Evolutionary conservation across 92 coral and sea anemone genomes (phyloP).

Genomic region (Virgularia gustaviana): DNA sequence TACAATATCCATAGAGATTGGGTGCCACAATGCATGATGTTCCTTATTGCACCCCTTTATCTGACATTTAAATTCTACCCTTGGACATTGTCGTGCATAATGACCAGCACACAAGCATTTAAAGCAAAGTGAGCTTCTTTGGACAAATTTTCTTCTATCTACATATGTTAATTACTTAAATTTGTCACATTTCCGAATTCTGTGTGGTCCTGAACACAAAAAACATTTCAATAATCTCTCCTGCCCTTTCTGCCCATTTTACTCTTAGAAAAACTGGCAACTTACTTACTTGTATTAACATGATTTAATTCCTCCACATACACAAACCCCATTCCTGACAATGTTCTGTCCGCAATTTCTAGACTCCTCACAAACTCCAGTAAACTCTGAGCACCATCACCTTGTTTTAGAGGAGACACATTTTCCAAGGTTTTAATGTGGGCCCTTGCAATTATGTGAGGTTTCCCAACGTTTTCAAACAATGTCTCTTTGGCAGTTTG

Average conservation of each 20-base stretch:
- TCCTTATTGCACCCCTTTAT: conserved; percentile 43
- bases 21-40: conserved; percentile 60
- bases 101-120: conserved; percentile 60
- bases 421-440: conserved; percentile 49
- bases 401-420: conserved; percentile 47
- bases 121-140: conserved; percentile 48
- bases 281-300: conserved; percentile 51
- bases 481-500: conserved; percentile 50
- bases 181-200: conserved; percentile 61
- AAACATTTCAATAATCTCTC: conserved; percentile 55
- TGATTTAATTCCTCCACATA: conserved; percentile 55
- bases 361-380: conserved; percentile 52
- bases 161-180: conserved; percentile 46
- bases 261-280: conserved; percentile 57
- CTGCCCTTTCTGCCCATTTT: conserved; percentile 67
- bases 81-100: conserved; percentile 47
- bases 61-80: conserved; percentile 50
- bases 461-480: conserved; percentile 57
- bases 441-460: no score
- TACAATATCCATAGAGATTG: conserved; percentile 10
- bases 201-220: conserved; percentile 43
- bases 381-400: conserved; percentile 48
- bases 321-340: conserved; percentile 59
- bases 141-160: conserved; percentile 43
- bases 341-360: conserved; percentile 55